Evolutionary conservation across 2,797 vertebrate species (phyloP).

Genomic region (Odontamblyopus rebecca): DNA sequence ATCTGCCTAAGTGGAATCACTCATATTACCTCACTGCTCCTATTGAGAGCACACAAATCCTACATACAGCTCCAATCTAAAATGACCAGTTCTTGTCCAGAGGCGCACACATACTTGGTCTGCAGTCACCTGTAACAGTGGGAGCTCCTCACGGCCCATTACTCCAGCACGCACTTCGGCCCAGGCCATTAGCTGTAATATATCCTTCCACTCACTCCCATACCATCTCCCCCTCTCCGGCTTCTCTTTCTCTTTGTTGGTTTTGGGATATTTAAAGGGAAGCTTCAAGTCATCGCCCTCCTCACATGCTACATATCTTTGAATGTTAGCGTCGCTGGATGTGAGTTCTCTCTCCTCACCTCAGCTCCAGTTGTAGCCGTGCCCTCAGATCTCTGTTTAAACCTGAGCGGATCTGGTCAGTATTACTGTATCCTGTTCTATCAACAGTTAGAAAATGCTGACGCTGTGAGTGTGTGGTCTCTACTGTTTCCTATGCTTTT

Average conservation of each 20-base stretch:
- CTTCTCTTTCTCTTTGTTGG: constrained; percentile 30
- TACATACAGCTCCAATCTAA: neutral
- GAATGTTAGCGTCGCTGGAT: constrained; percentile 1
- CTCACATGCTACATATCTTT: constrained; percentile 34
- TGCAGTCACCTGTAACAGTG: constrained; percentile 71
- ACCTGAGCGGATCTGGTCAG: constrained; percentile 40
- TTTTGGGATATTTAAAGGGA: constrained; percentile 54
- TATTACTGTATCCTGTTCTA: constrained; percentile 41
- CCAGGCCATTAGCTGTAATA: constrained; percentile 74
- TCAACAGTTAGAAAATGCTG: constrained; percentile 41
- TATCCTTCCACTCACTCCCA: constrained; percentile 68
- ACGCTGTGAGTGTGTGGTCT: constrained; percentile 22
- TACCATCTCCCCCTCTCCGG: constrained; percentile 51
- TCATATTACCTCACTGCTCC: neutral
- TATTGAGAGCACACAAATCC: neutral
- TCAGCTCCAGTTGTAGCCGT: constrained; percentile 23
- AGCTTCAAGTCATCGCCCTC: constrained; percentile 59
- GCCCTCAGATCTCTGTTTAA: constrained; percentile 20
- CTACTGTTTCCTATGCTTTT: constrained; percentile 25
- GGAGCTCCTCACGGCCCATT: constrained; percentile 70
- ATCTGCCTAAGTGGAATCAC: neutral
- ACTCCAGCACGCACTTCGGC: constrained; percentile 51
- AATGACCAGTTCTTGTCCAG: constrained; percentile 19
- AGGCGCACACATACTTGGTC: constrained; percentile 53
- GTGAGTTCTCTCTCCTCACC: constrained; percentile 42